phyloP scores from a whole-genome alignment of 2,797 vertebrate genomes.

The Odontamblyopus rebecca region DNA sequence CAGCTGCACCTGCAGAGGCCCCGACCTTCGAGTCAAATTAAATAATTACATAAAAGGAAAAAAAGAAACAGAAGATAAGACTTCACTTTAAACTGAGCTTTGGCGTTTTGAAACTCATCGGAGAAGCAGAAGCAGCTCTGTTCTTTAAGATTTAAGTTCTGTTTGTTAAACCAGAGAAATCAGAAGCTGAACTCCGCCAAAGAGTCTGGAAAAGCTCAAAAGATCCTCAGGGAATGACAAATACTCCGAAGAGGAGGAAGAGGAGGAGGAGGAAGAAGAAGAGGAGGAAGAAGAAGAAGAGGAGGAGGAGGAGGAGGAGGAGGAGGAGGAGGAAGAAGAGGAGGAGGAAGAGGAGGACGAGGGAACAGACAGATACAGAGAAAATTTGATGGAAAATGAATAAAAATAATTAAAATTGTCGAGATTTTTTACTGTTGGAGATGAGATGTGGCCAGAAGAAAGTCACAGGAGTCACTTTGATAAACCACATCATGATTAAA shows the following conservation, averaged over 20 bases:
- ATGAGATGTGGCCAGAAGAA: too few relatives aligned
- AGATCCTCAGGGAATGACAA: background rate
- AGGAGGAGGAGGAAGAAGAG: background rate
- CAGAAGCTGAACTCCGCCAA: background rate
- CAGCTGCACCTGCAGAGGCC: background rate
- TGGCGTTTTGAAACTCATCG: constrained; percentile 15
- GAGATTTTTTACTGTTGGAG: too few relatives aligned
- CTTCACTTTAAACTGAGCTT: constrained; percentile 23
- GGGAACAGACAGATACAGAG: too few relatives aligned
- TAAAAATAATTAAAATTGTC: too few relatives aligned
- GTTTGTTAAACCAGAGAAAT: background rate
- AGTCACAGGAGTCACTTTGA: background rate
- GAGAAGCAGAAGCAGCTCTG: background rate
- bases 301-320: background rate
- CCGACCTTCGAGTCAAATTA: constrained; percentile 33
- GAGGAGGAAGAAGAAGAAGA: background rate
- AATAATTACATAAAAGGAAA: constrained; percentile 34
- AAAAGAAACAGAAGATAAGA: constrained; percentile 19
- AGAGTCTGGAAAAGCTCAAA: background rate
- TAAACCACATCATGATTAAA: background rate
- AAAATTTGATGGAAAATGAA: too few relatives aligned
- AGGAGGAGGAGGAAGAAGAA: background rate
- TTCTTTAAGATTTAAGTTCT: background rate
- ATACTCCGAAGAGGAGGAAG: background rate
- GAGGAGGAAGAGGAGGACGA: background rate